Conservation (phyloP, 1,140 invertebrate species). For the Micrasema longulum region DNA sequence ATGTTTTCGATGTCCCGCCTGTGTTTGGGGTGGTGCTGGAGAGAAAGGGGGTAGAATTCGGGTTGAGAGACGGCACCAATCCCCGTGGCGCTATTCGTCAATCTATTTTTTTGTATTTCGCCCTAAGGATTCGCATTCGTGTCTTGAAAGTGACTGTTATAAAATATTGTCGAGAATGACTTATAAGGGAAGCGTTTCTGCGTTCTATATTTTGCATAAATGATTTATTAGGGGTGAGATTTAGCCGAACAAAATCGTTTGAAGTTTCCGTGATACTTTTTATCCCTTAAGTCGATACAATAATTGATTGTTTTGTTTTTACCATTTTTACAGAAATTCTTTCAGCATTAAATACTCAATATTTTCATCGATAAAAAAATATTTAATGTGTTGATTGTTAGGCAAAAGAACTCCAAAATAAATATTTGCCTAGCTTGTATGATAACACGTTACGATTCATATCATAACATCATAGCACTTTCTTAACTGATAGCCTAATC, state of each 20-base stretch:
- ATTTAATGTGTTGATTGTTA: too few species aligned
- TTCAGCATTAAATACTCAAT: too few species aligned
- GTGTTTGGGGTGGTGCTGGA: constrained; percentile 1
- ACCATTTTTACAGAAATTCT: neutral
- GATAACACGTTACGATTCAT: too few species aligned
- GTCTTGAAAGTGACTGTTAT: constrained; percentile 48
- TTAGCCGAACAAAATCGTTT: constrained; percentile 38
- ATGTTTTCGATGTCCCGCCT: constrained; percentile 24
- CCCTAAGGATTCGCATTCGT: constrained; percentile 47
- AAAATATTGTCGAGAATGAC: constrained; percentile 44
- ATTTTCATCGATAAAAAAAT: too few species aligned
- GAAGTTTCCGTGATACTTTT: constrained; percentile 30
- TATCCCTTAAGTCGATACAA: constrained; percentile 24
- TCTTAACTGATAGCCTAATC: too few species aligned
- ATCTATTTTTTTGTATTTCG: constrained; percentile 51
- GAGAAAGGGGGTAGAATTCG: constrained; percentile 2
- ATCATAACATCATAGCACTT: too few species aligned
- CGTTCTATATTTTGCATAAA: constrained; percentile 40
- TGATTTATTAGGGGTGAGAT: constrained; percentile 46
- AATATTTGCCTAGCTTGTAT: too few species aligned
- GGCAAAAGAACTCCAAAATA: too few species aligned
- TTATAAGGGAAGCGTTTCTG: constrained; percentile 35
- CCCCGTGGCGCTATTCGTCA: constrained; percentile 50
- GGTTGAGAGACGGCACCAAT: constrained; percentile 40
- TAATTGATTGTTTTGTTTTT: constrained; percentile 27